phyloP scores from a whole-genome alignment of 2,888 invertebrate genomes.

The Trissoscelio sp. region DNA sequence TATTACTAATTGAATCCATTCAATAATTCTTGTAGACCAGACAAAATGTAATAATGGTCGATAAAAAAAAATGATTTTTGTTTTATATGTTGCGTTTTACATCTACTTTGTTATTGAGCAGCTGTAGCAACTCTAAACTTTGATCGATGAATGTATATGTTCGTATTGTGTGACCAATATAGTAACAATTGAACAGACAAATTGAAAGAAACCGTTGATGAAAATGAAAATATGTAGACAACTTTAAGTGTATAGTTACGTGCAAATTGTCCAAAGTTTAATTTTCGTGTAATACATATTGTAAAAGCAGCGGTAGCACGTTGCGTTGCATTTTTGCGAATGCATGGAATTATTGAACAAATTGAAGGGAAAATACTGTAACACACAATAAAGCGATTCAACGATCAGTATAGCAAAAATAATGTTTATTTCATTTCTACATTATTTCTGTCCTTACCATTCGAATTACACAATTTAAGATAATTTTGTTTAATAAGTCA shows the following conservation, averaged over 20 bases:
- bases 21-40: neutral
- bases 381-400: constrained; percentile 80
- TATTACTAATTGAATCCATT: constrained; percentile 1
- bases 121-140: constrained; percentile 26
- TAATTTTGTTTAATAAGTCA: too few species aligned
- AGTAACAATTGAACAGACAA: constrained; percentile 36
- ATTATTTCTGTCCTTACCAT: neutral
- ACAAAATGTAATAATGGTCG: constrained; percentile 1
- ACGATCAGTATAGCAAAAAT: constrained; percentile 69
- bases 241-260: constrained; percentile 62
- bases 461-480: too few species aligned
- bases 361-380: constrained; percentile 75
- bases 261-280: constrained; percentile 65
- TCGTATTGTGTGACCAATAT: constrained; percentile 56
- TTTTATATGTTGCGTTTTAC: too few species aligned
- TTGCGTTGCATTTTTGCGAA: constrained; percentile 73
- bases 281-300: constrained; percentile 74
- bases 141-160: constrained; percentile 55
- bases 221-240: constrained; percentile 10
- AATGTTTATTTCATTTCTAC: constrained; percentile 14
- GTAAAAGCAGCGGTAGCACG: constrained; percentile 73
- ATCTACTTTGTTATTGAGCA: constrained; percentile 23
- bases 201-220: constrained; percentile 25
- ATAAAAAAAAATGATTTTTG: neutral
- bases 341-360: constrained; percentile 73